Evolutionary conservation across 2,797 vertebrate species (phyloP).

Genomic region (Sarcoramphus papa): DNA sequence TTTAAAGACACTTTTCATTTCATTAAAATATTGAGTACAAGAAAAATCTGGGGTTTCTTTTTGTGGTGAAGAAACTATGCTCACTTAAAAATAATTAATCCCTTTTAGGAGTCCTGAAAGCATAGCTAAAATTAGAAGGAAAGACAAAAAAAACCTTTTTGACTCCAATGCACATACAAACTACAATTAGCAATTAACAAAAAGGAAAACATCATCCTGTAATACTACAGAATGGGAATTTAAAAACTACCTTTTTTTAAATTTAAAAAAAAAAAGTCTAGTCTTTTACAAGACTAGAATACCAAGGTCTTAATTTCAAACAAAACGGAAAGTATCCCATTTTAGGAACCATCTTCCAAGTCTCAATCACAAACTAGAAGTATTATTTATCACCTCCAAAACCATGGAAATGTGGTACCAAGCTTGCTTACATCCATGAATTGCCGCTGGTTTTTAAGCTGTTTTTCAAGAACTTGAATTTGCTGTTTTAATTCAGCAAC

Average conservation of each 20-base stretch:
- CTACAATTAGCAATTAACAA: not conserved
- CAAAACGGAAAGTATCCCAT: not conserved
- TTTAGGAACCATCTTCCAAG: not conserved
- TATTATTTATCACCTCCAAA: not conserved
- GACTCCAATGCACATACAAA: not conserved
- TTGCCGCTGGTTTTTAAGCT: constrained; percentile 88
- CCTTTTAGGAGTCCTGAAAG: not conserved
- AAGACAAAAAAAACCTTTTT: not conserved
- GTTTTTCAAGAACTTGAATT: constrained; percentile 89
- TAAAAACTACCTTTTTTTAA: not conserved
- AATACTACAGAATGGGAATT: not conserved
- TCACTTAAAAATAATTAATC: not conserved
- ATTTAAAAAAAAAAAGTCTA: not conserved
- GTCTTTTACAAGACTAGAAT: not conserved
- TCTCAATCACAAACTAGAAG: not conserved
- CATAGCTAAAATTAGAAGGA: not conserved
- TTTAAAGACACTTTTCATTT: not conserved
- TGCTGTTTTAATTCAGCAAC: constrained; percentile 84
- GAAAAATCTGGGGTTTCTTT: not conserved
- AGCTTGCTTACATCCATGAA: constrained; percentile 88
- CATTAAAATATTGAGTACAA: not conserved
- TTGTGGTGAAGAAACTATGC: not conserved
- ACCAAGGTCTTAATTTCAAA: not conserved
- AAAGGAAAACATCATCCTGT: not conserved
- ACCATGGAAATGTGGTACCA: not conserved